Evolutionary conservation across 2,797 vertebrate species (phyloP), one percentile per base, ranked within the genome.

Genomic region (Macropodus opercularis): DNA sequence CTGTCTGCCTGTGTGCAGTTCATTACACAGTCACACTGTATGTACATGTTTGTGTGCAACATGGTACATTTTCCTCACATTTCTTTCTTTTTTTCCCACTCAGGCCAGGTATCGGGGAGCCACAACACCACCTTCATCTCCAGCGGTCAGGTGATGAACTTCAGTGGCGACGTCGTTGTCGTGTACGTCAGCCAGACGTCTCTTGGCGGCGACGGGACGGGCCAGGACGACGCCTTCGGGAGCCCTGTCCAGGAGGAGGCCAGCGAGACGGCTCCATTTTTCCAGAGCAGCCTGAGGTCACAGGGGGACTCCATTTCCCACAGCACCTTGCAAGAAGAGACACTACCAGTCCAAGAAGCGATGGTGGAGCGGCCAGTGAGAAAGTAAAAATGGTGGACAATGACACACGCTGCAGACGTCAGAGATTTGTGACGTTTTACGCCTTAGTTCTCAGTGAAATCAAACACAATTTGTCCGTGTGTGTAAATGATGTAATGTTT

Each of bases 91-190:
- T 56, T 19, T 36, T 19, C 22, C 15, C 5, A 0, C 55, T 29
- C 80, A 98, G 96, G 95, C 87, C 95, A 94, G 75, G 95, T 98
- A 89, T 95, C 95, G 21, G 96, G 96, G 75, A 96, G 94, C 91
- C 89, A 96, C 85, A 98, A 96, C 92, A 98, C 96, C 82, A 98
- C 96, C 51, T 98, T 98, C 83, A 97, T 98, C 85, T 98, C 97
- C 84, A 97, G 93, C 11, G 96, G 96, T 64, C 95, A 98, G 91
- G 96, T 99, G 84, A 98, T 98, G 96, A 98, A 99, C 90, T 98
- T 98, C 91, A 98, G 95, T 46, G 95, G 96, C 0, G 96, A 99
- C 24, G 95, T 99, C 84, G 96, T 99, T 21, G 94, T 98, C 24
- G 95, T 98, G 60, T 96, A 96, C n/a, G 94, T 98, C 83, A 95